Evolutionary conservation across 2,113 vertebrate genomes (phyloP), one percentile per base, ranked within the genome.

Genomic region (Nanorana parkeri): DNA sequence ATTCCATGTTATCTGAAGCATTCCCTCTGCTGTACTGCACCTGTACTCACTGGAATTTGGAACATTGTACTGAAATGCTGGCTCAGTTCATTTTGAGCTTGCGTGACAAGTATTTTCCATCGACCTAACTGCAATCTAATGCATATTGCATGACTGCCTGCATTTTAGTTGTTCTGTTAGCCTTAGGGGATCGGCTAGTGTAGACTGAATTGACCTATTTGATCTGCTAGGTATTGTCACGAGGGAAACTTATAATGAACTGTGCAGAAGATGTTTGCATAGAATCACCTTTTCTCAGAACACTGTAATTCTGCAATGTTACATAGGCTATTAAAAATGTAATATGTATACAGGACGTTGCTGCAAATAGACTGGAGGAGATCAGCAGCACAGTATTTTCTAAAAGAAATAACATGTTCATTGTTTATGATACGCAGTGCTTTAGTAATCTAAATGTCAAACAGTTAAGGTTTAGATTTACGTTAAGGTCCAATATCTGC

Each of bases 71-170:
- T 56, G 55, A 55, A 74, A n/a, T 36, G 28, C 26, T 32, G 54
- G 54, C 15, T 20, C n/a, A 19, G 20, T 54, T 74, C 32, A 74
- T 11, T 28, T 21, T 19, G 54, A 74, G 71, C 54, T 74, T 74
- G 71, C 54, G 54, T 74, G 71, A 74, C 71, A 74, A 74, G 71
- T 74, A 55, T 23, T 74, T 55, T 74, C 55, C 51, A 60, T 60
- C 36, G 26, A 58, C 54, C 54, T 20, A 17, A 29, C 26, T 32
- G 36, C 56, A 47, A 60, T 60, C 26, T 74, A 36, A 74, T 60
- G 71, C 54, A 74, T 55, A 58, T 58, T 60, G 32, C 71, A 74
- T 74, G 71, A 60, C 71, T 74, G 71, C 71, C 26, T 60, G 24
- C 8, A 5, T 71, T 72, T 72, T 28, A 4, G 19, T 55, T 20